Percentiles rank a stretch among this genome's conserved stretches.
phyloP scores from a whole-genome alignment of 2,888 invertebrate genomes.

The Cremastinae sp. region DNA sequence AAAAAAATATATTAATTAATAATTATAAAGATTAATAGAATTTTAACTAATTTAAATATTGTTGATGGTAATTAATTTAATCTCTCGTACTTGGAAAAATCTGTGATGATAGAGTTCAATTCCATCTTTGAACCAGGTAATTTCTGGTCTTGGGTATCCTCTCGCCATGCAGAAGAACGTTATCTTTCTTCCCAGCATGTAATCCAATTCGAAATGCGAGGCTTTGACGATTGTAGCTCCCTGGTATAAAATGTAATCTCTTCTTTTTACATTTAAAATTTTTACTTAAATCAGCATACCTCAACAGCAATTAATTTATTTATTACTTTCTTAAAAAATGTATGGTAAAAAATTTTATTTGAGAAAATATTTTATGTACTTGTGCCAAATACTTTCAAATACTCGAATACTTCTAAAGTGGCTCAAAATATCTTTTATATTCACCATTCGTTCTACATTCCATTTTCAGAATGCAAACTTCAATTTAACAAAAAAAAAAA shows the following conservation, averaged over 20 bases:
- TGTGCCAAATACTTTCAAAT: no score
- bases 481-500: neutral
- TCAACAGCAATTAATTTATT: neutral
- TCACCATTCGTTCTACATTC: neutral
- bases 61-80: no score
- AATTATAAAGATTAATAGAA: neutral
- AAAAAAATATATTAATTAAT: neutral
- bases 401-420: no score
- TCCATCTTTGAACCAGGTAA: conserved; percentile 90
- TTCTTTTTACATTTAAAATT: no score
- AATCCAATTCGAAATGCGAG: conserved; percentile 87
- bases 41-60: conserved; percentile 4
- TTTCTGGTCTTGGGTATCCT: conserved; percentile 87
- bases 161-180: conserved; percentile 88
- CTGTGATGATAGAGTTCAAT: conserved; percentile 87
- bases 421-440: no score
- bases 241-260: conserved; percentile 77
- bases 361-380: no score
- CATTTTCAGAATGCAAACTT: neutral
- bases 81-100: conserved; percentile 85
- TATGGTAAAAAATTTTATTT: no score
- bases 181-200: conserved; percentile 88
- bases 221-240: conserved; percentile 87
- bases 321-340: no score
- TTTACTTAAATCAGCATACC: no score